Percentiles rank a stretch among this genome's conserved stretches.
These are phyloP conservation scores for Chelonus formosanus DNA, from an alignment of 2,888 invertebrate genomes.

Conservation along the genomic window DNA sequence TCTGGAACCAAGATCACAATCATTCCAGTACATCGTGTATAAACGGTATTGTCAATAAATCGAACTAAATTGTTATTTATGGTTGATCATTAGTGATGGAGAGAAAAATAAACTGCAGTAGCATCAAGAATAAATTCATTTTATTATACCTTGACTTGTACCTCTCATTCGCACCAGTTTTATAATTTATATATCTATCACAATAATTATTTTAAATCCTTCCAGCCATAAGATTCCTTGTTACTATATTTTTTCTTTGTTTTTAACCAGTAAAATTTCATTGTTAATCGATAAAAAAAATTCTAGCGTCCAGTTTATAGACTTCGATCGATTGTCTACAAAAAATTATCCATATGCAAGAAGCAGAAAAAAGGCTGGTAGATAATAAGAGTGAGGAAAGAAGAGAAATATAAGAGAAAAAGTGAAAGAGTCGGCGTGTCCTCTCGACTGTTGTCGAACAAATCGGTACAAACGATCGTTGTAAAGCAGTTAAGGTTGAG, in stretches of 20 bases:
- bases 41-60: conserved; percentile 49
- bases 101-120: conserved; percentile 51
- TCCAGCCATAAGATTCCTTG: no score
- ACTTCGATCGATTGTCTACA: no score
- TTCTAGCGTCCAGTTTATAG: no score
- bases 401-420: conserved; percentile 33
- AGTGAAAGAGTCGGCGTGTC: conserved; percentile 31
- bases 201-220: no score
- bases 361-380: not conserved
- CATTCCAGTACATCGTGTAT: conserved; percentile 40
- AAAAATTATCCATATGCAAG: no score
- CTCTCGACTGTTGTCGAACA: conserved; percentile 60
- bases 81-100: conserved; percentile 53
- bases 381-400: conserved; percentile 27
- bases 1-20: conserved; percentile 34
- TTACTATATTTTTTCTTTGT: no score
- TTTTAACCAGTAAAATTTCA: no score
- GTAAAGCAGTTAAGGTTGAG: conserved; percentile 63
- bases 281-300: no score
- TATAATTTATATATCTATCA: conserved; percentile 10
- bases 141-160: conserved; percentile 51
- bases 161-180: conserved; percentile 48
- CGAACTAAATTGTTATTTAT: conserved; percentile 55
- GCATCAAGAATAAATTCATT: conserved; percentile 60
- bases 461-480: conserved; percentile 66